Evolutionary conservation across 2,797 vertebrate genomes (phyloP).

Genomic region (Myotis pilosus): DNA sequence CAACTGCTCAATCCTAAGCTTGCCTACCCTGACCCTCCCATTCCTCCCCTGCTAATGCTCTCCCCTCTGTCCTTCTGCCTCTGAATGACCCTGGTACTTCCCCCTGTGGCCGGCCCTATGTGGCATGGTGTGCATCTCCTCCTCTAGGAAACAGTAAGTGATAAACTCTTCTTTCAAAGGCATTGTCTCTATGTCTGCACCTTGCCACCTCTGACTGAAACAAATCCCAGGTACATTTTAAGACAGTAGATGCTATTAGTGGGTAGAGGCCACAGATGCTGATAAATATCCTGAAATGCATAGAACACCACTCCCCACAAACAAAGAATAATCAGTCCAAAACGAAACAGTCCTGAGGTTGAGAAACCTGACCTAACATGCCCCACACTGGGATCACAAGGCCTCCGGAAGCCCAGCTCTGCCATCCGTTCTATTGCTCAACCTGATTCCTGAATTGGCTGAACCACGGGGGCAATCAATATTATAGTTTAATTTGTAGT

Average conservation of each 20-base stretch:
- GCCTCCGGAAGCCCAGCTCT: not conserved
- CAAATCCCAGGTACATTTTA: not conserved
- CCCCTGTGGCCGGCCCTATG: too few species aligned
- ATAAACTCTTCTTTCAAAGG: not conserved
- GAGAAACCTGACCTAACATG: not conserved
- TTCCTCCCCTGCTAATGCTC: not conserved
- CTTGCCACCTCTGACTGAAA: not conserved
- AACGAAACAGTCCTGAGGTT: not conserved
- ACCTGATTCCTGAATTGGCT: not conserved
- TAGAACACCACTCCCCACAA: not conserved
- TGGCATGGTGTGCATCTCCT: too few species aligned
- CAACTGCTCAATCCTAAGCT: not conserved
- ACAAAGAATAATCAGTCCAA: not conserved
- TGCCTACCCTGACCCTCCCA: not conserved
- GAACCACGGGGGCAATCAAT: not conserved
- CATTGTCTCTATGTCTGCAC: not conserved
- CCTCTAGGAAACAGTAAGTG: not conserved
- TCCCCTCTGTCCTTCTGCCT: not conserved
- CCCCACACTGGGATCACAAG: not conserved
- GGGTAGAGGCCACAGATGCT: not conserved
- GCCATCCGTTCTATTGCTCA: fast-evolving
- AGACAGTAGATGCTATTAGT: not conserved
- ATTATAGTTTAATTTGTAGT: not conserved
- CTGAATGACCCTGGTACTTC: not conserved
- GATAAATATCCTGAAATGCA: not conserved